phyloP scores from a whole-genome alignment of 1,140 invertebrate species.

The Goniozus legneri region DNA sequence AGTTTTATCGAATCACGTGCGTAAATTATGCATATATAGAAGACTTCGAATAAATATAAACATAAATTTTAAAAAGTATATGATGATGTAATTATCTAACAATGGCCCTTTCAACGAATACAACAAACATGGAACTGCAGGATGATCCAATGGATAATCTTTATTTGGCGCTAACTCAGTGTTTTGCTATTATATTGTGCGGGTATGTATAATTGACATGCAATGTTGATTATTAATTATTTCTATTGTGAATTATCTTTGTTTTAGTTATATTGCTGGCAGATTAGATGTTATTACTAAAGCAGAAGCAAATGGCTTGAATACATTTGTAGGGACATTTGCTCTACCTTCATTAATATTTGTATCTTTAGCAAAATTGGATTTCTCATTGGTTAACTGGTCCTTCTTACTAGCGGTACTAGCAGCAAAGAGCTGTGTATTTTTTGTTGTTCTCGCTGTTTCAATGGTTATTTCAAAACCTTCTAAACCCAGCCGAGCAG shows the following conservation, averaged over 20 bases:
- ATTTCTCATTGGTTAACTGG: conserved; percentile 86
- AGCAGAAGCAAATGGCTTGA: conserved; percentile 85
- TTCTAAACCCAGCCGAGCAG: conserved; percentile 77
- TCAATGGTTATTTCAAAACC: conserved; percentile 77
- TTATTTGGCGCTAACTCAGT: conserved; percentile 85
- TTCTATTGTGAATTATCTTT: conserved; percentile 29
- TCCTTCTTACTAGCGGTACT: conserved; percentile 82
- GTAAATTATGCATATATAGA: no score
- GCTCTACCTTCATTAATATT: conserved; percentile 91
- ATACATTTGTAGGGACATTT: conserved; percentile 91
- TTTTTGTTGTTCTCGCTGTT: conserved; percentile 76
- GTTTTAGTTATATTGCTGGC: conserved; percentile 82
- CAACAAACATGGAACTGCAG: background rate
- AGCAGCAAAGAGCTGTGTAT: conserved; percentile 82
- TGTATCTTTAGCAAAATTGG: conserved; percentile 78
- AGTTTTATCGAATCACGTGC: no score
- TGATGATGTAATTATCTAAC: background rate
- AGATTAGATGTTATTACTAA: conserved; percentile 79
- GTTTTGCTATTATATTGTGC: conserved; percentile 86
- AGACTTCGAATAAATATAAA: no score
- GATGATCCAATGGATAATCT: conserved; percentile 70
- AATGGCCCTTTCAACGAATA: conserved; percentile 9
- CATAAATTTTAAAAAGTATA: no score
- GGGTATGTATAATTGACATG: conserved; percentile 60
- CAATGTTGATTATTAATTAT: background rate